Conservation (phyloP, 2,888 invertebrate genomes). For the Eupithecia subumbrata region DNA sequence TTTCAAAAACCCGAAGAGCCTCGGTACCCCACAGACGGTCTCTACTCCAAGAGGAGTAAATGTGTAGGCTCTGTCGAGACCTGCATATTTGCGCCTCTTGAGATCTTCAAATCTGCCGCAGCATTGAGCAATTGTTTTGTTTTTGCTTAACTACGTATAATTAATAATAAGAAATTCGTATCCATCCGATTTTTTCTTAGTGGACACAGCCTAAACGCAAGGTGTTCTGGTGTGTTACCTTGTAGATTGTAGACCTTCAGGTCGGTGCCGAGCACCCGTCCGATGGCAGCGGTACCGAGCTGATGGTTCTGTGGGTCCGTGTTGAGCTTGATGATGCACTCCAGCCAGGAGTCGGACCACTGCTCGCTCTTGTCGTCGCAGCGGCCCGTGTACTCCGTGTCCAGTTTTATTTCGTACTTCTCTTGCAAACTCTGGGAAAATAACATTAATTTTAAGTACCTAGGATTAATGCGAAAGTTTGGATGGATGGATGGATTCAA, state of each 20-base stretch:
- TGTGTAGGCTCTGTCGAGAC: no score
- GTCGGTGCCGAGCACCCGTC: constrained; percentile 83
- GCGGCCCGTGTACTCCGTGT: constrained; percentile 64
- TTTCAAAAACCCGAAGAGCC: no score
- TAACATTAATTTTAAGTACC: background rate
- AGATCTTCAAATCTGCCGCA: no score
- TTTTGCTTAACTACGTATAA: no score
- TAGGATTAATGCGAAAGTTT: background rate
- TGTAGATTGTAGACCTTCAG: background rate
- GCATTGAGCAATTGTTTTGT: no score
- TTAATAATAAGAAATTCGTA: no score
- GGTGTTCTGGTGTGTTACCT: background rate
- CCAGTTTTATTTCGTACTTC: constrained; percentile 74
- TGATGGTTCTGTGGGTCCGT: constrained; percentile 93
- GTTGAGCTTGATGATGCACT: constrained; percentile 87
- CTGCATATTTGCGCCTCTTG: no score
- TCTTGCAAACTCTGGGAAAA: constrained; percentile 61
- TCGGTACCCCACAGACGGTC: no score
- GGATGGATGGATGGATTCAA: background rate
- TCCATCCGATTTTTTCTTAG: no score
- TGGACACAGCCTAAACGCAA: no score
- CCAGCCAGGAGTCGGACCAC: constrained; percentile 87
- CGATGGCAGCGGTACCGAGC: constrained; percentile 90
- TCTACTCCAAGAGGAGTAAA: no score
- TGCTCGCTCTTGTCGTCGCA: constrained; percentile 58